Base-by-base conservation (phyloP, 2,113 vertebrate species). In the Eonycteris spelaea region DNA sequence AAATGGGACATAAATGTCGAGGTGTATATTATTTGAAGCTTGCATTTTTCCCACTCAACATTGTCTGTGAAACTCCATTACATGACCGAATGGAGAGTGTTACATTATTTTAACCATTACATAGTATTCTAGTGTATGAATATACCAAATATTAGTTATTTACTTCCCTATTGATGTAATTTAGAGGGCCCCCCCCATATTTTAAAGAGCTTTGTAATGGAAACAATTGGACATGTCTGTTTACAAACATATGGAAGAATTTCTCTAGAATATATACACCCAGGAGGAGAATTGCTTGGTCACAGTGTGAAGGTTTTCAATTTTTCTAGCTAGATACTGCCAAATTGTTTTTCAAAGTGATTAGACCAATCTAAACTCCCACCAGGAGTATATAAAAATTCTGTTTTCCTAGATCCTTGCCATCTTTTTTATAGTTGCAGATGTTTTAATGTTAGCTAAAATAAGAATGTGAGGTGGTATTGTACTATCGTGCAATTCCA, bases 321-420 rank as follows among this genome's bases (percentile, higher is more conserved):
- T 89, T 95, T 87, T 87, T 26, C 22, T 63, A 63, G n/a, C 53
- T 84, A 59, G 22, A 73, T 82, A 85, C 6, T 85, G 21, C 63
- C 89, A 91, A 91, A 74, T 65, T 89, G 26, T n/a, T 94, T 28
- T 95, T 88, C 77, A 91, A 93, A 94, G 30, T 91, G 67, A 88
- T 77, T 96, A 94, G 63, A 83, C 43, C 51, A 75, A 68, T 88
- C 94, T 94, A 90, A 92, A 92, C n/a, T 65, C 14, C 68, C 19
- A 53, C 13, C 11, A 92, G 43, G 59, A 88, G 8, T 77, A 57
- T 82, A 67, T 63, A 33, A 48, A 77, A 86, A 18, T 83, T 95
- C 51, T 86, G 14, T 90, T 94, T 93, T 33, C 19, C 16, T 82
- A 33, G 4, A 45, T 92, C 10, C 30, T 67, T 89, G n/a, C 16